Base-by-base conservation (phyloP, 2,113 vertebrate genomes). In the Paralichthys olivaceus region DNA sequence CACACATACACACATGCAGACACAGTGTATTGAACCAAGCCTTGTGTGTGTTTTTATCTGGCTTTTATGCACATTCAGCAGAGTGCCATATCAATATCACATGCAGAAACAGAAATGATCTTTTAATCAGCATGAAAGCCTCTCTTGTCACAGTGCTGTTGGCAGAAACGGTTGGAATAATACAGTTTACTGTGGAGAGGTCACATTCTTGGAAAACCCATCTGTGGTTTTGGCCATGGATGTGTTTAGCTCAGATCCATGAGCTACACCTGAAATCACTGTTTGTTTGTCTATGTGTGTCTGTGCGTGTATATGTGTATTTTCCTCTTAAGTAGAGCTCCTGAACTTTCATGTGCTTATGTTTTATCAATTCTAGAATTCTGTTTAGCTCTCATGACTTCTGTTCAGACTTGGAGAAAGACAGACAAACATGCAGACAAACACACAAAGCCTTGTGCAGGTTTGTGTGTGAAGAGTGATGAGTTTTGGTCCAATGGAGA, bases 401-500 rank as follows among this genome's bases (percentile, higher is more conserved):
- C 32, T 61, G 56, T 68, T 78, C 67, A 79, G 65, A 59, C 80
- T 84, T 66, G 55, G 60, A 85, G 68, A 76, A 63, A 66, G 77
- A 86, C 37, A 70, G 59, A 37, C 45, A 74, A 69, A 67, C 79
- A 82, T 47, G 67, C 49, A 63, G 28, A 37, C 66, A 49, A 22
- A 72, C 73, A 76, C 63, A 62, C n/a, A 43, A 5, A 61, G 11
- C 54, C 25, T 57, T 43, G n/a, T 49, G 40, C 60, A 84, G 80
- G 65, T 80, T 17, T 77, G 72, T 89, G 84, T 86, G 87, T 72
- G 65, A 61, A 76, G 68, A 73, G 56, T 54, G 86, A 83, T 83
- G 83, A 32, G 86, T 88, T 87, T 81, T 77, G 79, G 87, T 88
- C 72, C 72, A 83, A 15, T 76, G 76, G 75, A 83, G 65, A 83